Evolutionary conservation across 2,113 vertebrate species (phyloP), one percentile per base, ranked within the genome.

Genomic region (Dolichotis patagonum): DNA sequence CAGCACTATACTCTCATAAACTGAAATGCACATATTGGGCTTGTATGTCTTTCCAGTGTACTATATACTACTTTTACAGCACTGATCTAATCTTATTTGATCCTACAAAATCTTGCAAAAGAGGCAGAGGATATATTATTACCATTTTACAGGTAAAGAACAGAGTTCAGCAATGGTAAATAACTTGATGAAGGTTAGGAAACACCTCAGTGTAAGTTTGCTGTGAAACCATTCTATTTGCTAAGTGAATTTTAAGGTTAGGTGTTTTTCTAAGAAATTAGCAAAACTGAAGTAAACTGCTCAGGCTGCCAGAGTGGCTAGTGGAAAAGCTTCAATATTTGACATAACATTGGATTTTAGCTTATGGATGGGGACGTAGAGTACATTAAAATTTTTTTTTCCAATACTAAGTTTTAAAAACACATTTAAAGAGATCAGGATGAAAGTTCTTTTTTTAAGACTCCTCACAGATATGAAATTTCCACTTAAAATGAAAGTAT

Each of bases 331-430:
- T 91, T 94, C 84, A 94, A 58, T 81, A 92, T 73, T 60, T 96
- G 80, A 96, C 73, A 9, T 78, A 86, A 95, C 71, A 75, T 1
- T 91, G 12, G 63, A 62, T 65, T 88, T 93, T 65, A 89, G 82
- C 26, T 35, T 54, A 49, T 14, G 19, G 65, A 46, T 65, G 30
- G 28, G 17, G 24, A 54, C 5, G 43, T 85, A 20, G 6, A 90
- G 46, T 73, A 49, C 35, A 77, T 19, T 69, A 28, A 41, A 43
- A 54, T 54, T 17, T 19, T 8, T 58, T 75, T 94, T 91, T 38
- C 26, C 22, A 54, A 95, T 28, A 84, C 52, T 93, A 96, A 91
- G 35, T 91, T 95, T 84, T 73, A 91, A 91, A 96, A 88, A 88
- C 22, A 95, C 43, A 90, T 56, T 46, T 38, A 83, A 86, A 80